These are phyloP conservation scores for Sphaeramia orbicularis DNA, from an alignment of 2,797 vertebrate genomes.

Conservation along the genomic window DNA sequence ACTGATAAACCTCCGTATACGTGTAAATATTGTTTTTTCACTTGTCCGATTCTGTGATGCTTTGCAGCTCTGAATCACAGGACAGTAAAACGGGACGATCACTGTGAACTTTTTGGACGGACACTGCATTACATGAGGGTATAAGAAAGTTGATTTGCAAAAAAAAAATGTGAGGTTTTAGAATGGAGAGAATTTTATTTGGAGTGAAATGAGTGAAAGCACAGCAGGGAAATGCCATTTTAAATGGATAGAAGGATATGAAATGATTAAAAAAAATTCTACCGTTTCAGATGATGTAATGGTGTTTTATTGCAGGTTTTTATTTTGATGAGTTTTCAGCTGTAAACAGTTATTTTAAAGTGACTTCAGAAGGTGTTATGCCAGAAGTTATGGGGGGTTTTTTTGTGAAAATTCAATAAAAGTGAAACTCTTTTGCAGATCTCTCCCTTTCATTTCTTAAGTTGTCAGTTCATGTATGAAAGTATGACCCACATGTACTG, in stretches of 20 bases:
- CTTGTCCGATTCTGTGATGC: neutral
- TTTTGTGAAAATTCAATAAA: constrained; percentile 82
- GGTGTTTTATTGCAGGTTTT: constrained; percentile 28
- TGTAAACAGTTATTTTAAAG: constrained; percentile 13
- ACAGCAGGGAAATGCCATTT: neutral
- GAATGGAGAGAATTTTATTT: neutral
- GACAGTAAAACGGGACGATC: neutral
- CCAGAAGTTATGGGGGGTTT: constrained; percentile 19
- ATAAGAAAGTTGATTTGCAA: constrained; percentile 22
- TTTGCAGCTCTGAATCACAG: neutral
- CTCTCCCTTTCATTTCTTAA: neutral
- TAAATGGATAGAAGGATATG: neutral
- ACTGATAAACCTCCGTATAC: neutral
- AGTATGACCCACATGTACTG: neutral
- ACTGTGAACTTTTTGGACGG: neutral
- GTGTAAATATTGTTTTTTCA: constrained; percentile 40
- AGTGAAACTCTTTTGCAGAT: constrained; percentile 78
- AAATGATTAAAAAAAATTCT: neutral
- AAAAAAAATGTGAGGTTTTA: neutral
- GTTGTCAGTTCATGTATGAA: neutral
- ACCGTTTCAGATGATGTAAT: neutral
- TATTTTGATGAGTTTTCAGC: constrained; percentile 74
- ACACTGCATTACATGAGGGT: neutral
- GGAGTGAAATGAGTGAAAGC: neutral
- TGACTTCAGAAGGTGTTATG: constrained; percentile 3